These are phyloP conservation scores for Parnassius apollo DNA, from an alignment of 2,888 invertebrate genomes.

Conservation along the genomic window DNA sequence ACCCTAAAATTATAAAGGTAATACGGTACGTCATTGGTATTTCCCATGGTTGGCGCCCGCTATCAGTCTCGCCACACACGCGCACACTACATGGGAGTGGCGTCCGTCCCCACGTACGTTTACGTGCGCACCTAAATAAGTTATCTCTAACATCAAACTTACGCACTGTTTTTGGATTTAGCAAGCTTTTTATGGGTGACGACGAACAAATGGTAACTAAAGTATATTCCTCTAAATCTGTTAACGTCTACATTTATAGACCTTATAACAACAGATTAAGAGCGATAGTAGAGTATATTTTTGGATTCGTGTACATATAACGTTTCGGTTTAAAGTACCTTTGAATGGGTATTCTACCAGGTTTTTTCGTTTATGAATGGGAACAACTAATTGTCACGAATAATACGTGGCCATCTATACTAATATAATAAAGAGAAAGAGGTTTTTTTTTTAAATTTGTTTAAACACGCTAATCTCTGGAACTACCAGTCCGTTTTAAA, in stretches of 20 bases:
- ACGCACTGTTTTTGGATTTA: slow-evolving; percentile 12
- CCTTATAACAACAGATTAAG: background rate
- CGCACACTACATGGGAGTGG: slow-evolving; percentile 9
- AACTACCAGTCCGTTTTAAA: no score
- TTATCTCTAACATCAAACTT: slow-evolving; percentile 14
- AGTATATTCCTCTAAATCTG: background rate
- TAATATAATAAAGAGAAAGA: no score
- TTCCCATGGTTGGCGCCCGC: slow-evolving; percentile 2
- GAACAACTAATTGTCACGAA: slow-evolving; percentile 13
- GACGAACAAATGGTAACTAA: background rate
- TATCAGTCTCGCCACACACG: slow-evolving; percentile 1
- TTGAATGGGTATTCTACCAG: slow-evolving; percentile 7
- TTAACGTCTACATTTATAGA: background rate
- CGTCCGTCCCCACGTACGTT: background rate
- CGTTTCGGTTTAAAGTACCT: background rate
- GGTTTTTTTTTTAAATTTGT: no score
- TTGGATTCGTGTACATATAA: background rate
- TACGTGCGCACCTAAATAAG: slow-evolving; percentile 19
- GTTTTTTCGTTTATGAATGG: slow-evolving; percentile 22
- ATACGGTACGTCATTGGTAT: background rate
- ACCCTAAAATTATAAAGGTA: no score
- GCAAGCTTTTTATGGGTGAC: background rate
- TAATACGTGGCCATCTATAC: background rate
- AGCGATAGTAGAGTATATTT: background rate
- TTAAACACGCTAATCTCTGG: no score